phyloP scores from a whole-genome alignment of 2,113 vertebrate species.

The Coregonus clupeaformis region DNA sequence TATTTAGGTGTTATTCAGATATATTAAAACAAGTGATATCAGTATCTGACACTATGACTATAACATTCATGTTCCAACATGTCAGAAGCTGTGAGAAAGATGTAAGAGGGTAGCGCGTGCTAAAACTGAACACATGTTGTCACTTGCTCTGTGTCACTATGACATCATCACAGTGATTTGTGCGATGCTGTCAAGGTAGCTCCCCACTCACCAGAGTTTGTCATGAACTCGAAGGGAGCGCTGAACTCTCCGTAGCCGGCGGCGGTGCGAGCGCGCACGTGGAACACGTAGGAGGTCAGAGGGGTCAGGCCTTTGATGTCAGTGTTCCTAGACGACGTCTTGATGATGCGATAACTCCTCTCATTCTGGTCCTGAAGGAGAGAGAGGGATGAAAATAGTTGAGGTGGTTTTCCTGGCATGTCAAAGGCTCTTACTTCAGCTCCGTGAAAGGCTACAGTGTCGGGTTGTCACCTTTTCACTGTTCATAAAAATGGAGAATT shows the following conservation, averaged over 20 bases:
- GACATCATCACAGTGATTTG: not conserved
- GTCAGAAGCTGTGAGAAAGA: not conserved
- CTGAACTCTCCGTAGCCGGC: constrained; percentile 97
- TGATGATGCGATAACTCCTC: constrained; percentile 94
- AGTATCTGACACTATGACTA: not conserved
- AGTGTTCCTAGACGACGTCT: constrained; percentile 84
- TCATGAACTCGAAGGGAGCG: constrained; percentile 92
- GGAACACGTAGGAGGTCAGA: constrained; percentile 94
- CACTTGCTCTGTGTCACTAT: not conserved
- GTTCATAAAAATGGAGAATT: not conserved
- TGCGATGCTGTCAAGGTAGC: constrained; percentile 9
- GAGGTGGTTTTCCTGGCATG: not conserved
- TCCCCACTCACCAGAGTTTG: constrained; percentile 86
- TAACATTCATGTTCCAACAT: not conserved
- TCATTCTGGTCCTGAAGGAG: constrained; percentile 90
- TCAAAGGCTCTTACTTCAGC: not conserved
- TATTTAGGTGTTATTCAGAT: too few species aligned
- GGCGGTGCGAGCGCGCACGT: constrained; percentile 91
- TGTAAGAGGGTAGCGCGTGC: not conserved
- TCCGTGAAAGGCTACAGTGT: too few species aligned
- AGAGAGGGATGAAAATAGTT: constrained; percentile 10
- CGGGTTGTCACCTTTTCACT: too few species aligned
- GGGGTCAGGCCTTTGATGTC: constrained; percentile 95
- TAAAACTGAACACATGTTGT: constrained; percentile 25
- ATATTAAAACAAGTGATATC: too few species aligned